phyloP scores from a whole-genome alignment of 2,888 invertebrate genomes.

The Lithophane leautieri region DNA sequence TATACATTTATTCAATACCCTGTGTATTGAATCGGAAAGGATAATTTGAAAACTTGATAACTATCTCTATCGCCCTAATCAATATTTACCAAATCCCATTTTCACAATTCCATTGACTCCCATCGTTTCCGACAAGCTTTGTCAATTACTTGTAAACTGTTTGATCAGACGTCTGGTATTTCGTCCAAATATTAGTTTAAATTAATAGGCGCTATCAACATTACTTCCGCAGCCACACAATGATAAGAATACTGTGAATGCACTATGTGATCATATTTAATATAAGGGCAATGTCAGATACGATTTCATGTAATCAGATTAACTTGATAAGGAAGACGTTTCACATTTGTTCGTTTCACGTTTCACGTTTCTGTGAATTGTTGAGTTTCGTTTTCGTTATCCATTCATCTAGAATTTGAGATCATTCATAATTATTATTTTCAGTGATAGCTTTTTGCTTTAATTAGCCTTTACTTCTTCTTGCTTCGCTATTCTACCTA shows the following conservation, averaged over 20 bases:
- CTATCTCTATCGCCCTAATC: background rate
- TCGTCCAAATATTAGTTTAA: constrained; percentile 64
- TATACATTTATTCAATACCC: background rate
- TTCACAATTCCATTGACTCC: constrained; percentile 17
- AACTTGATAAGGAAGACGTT: constrained; percentile 72
- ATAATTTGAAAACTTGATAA: background rate
- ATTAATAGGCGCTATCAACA: constrained; percentile 64
- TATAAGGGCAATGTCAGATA: constrained; percentile 88
- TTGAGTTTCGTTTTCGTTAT: constrained; percentile 50
- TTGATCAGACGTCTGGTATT: constrained; percentile 50
- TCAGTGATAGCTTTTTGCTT: background rate
- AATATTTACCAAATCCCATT: constrained; percentile 21
- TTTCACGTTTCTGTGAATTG: constrained; percentile 35
- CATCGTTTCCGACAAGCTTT: constrained; percentile 51
- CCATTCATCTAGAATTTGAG: constrained; percentile 43
- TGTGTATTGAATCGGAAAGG: background rate
- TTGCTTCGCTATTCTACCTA: background rate
- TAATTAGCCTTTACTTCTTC: background rate
- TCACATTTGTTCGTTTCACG: too few relatives aligned
- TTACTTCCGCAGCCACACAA: constrained; percentile 79
- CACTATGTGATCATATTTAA: constrained; percentile 70
- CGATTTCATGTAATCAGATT: constrained; percentile 79
- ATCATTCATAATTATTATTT: constrained; percentile 8
- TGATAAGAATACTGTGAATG: constrained; percentile 80
- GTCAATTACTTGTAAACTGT: constrained; percentile 58